A percentile compares a stretch with the other conserved stretches of the same genome.
Conservation (phyloP, 2,113 vertebrate genomes). For the Cinclus cinclus region DNA sequence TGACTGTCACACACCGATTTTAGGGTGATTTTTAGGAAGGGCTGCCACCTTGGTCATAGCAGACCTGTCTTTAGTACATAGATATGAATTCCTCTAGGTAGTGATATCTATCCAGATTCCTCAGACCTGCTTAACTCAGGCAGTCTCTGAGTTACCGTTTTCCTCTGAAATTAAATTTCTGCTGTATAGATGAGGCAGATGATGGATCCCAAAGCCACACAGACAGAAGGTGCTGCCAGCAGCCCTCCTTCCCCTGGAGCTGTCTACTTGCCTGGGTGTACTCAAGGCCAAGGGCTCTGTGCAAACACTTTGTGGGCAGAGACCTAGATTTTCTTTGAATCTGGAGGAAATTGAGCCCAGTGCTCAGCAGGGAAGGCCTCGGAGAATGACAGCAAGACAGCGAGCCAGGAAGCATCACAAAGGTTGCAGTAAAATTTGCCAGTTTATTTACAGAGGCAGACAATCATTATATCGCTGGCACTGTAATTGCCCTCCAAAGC, state of each 20-base stretch:
- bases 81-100: background rate
- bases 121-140: background rate
- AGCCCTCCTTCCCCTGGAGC: background rate
- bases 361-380: background rate
- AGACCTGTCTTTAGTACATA: background rate
- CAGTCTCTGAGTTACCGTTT: background rate
- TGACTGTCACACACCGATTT: background rate
- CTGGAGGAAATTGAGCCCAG: background rate
- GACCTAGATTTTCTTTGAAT: constrained; percentile 11
- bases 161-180: background rate
- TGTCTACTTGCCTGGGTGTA: background rate
- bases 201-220: background rate
- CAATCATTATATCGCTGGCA: background rate
- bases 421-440: constrained; percentile 25
- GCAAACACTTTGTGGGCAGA: background rate
- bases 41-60: background rate
- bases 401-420: constrained; percentile 14
- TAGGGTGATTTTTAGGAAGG: background rate
- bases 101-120: background rate
- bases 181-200: background rate
- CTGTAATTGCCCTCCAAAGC: background rate
- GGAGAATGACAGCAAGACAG: background rate
- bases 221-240: background rate
- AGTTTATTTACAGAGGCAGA: constrained; percentile 40
- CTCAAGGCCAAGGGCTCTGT: background rate